These are phyloP conservation scores for Drosophila quadrilineata DNA, from an alignment of 1,140 invertebrate genomes.

Conservation along the genomic window DNA sequence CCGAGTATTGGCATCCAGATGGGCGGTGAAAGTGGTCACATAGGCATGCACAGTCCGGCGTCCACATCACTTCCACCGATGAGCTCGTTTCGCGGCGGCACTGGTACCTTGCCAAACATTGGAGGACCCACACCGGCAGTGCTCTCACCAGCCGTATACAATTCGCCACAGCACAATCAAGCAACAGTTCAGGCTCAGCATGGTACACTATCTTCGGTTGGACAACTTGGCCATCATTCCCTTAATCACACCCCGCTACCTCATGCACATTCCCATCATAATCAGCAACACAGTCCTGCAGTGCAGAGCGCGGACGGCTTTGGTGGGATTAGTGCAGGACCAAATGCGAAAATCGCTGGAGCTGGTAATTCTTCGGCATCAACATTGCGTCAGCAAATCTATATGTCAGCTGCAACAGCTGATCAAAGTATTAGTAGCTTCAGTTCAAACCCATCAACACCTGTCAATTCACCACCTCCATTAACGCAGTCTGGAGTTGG, in stretches of 20 bases:
- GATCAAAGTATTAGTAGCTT: slow-evolving; percentile 96
- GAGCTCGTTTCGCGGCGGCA: slow-evolving; percentile 92
- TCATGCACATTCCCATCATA: slow-evolving; percentile 79
- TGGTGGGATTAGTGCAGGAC: slow-evolving; percentile 85
- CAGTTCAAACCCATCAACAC: slow-evolving; percentile 94
- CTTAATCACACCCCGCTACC: slow-evolving; percentile 64
- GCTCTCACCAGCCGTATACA: slow-evolving; percentile 68
- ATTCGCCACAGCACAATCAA: slow-evolving; percentile 82
- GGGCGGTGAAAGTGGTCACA: slow-evolving; percentile 42
- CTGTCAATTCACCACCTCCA: slow-evolving; percentile 92
- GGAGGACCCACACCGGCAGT: slow-evolving; percentile 52
- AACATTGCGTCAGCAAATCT: slow-evolving; percentile 73
- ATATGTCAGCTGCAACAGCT: slow-evolving; percentile 63
- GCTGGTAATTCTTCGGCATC: slow-evolving; percentile 84
- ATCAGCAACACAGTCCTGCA: slow-evolving; percentile 80
- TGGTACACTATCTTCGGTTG: slow-evolving; percentile 82
- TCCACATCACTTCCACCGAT: slow-evolving; percentile 93
- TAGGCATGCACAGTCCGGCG: slow-evolving; percentile 72
- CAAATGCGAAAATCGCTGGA: slow-evolving; percentile 80
- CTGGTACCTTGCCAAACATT: slow-evolving; percentile 82
- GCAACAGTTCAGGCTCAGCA: slow-evolving; percentile 78
- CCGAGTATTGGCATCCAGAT: slow-evolving; percentile 51
- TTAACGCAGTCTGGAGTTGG: slow-evolving; percentile 83
- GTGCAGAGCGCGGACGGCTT: slow-evolving; percentile 86
- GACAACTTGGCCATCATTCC: slow-evolving; percentile 83